Evolutionary conservation across 2,888 invertebrate species (phyloP), one percentile per base, ranked within the genome.

Genomic region (Mimas tiliae): DNA sequence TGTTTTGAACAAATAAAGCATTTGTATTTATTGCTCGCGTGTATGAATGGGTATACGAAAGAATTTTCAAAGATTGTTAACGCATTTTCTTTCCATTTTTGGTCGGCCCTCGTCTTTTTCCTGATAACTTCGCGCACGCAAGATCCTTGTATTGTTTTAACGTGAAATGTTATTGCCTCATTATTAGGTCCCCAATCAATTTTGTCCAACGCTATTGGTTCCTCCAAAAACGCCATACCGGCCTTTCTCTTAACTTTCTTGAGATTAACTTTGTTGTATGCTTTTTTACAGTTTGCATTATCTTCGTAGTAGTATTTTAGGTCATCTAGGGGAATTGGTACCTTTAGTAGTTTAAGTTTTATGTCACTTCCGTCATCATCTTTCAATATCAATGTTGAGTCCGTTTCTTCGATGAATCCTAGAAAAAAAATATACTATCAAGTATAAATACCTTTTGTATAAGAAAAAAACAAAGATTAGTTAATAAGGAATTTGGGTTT

Each of bases 31-130:
- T 85, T 88, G 19, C 77, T 77, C 0, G 83, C 74, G 62, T 90
- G 83, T 42, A 87, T 73, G 63, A 92, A 92, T 0, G 91, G 91
- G 68, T 87, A 90, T 0, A 90, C 85, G 48, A 76, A 80, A 0
- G 90, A 86, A 68, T 80, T 73, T 73, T 89, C 86, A 62, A 91
- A 87, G 42, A 92, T 74, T 1, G 75, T 79, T 9, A 87, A 68
- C 0, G 88, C 88, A 64, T 89, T 89, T 68, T 75, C 77, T 70
- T 86, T 86, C 86, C 87, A 88, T 0, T 65, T 68, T 53, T 81
- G 70, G 68, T 52, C 81, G 69, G 6, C 67, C 6, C 2, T 67
- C 62, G 47, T 68, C 68, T 2, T 12, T 68, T 73, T 80, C 55
- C 70, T 79, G 0, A 68, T 53, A 6, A 65, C 19, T 6, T 62